These are phyloP conservation scores for Oncopodura yosiiana DNA, from an alignment of 1,140 invertebrate species.

Conservation along the genomic window DNA sequence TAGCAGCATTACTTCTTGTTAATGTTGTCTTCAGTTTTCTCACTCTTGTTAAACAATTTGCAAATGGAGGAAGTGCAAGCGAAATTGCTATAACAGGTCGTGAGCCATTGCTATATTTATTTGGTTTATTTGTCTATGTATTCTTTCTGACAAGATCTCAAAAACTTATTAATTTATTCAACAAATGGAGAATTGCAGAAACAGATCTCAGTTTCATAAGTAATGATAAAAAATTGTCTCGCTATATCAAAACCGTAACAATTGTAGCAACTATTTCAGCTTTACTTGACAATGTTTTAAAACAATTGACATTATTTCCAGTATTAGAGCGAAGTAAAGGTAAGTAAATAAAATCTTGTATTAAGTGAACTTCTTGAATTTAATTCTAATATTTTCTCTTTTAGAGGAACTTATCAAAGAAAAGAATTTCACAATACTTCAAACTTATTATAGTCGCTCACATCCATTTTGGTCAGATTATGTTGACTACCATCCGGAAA, in stretches of 20 bases:
- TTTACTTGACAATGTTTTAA: slow-evolving; percentile 1
- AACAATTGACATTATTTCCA: background rate
- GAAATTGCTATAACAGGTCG: slow-evolving; percentile 1
- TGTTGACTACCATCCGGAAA: background rate
- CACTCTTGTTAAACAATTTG: slow-evolving; percentile 5
- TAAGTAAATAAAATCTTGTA: too few species aligned
- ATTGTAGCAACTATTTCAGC: background rate
- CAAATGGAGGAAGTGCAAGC: slow-evolving; percentile 8
- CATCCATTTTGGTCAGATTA: slow-evolving; percentile 1
- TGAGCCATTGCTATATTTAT: slow-evolving; percentile 6
- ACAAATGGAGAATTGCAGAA: background rate
- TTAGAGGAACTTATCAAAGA: too few species aligned
- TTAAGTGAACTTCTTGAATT: too few species aligned
- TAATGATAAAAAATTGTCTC: background rate
- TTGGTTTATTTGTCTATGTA: background rate
- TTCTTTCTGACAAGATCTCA: slow-evolving; percentile 5
- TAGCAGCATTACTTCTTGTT: background rate
- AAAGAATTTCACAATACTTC: background rate
- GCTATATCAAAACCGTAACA: background rate
- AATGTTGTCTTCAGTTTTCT: slow-evolving; percentile 12
- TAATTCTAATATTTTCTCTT: too few species aligned
- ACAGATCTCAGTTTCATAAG: background rate
- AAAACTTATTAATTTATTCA: background rate
- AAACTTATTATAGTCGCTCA: slow-evolving; percentile 4
- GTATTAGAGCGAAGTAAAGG: too few species aligned